Evolutionary conservation across 2,888 invertebrate species (phyloP).

Genomic region (Synergus gifuensis): DNA sequence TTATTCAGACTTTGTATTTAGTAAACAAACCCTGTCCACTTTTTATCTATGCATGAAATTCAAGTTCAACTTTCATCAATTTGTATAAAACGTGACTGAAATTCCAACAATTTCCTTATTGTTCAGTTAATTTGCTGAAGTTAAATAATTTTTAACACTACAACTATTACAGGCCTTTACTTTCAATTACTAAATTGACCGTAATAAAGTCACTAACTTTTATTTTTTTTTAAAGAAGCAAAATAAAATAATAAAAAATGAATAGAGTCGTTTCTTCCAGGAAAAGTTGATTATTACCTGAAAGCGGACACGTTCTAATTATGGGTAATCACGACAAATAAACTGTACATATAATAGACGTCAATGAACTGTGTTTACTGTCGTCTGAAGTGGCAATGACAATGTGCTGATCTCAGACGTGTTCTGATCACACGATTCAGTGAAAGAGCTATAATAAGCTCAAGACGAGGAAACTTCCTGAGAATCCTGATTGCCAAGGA

Average conservation of each 20-base stretch:
- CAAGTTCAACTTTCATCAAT: not conserved
- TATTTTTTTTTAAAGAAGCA: not conserved
- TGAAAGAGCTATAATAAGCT: constrained; percentile 3
- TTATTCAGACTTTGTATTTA: not conserved
- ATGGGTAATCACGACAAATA: not conserved
- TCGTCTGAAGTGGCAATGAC: constrained; percentile 8
- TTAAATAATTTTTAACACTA: not conserved
- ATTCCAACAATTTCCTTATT: not conserved
- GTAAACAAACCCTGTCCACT: not conserved
- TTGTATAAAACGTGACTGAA: not conserved
- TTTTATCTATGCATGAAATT: not conserved
- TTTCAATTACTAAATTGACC: not conserved
- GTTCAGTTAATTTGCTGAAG: not conserved
- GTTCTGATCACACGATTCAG: not conserved
- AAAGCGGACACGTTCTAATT: not conserved
- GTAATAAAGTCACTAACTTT: not conserved
- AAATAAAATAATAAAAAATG: not conserved
- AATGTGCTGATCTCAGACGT: constrained; percentile 1
- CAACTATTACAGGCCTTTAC: not conserved
- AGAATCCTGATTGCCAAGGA: constrained; percentile 1
- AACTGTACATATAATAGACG: not conserved
- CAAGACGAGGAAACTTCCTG: constrained; percentile 1
- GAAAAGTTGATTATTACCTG: not conserved
- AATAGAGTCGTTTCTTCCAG: not conserved
- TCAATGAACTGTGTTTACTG: constrained; percentile 28